These are phyloP conservation scores for Alligator sinensis DNA, from an alignment of 2,113 vertebrate species.

Conservation along the genomic window DNA sequence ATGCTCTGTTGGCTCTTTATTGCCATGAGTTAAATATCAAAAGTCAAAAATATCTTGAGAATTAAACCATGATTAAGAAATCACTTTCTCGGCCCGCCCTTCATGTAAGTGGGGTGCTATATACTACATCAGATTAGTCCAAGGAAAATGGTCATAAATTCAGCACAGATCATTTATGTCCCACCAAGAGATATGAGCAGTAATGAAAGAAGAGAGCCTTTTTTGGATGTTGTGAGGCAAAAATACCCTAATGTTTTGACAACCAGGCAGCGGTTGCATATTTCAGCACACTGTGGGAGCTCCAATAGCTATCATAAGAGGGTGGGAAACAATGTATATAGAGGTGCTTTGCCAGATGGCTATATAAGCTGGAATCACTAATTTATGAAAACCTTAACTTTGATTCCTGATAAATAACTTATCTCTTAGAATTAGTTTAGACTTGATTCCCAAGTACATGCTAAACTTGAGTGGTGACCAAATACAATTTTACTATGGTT, in stretches of 20 bases:
- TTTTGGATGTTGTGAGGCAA: constrained; percentile 3
- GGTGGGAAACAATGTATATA: constrained; percentile 27
- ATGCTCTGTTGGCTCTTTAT: neutral
- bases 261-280: constrained; percentile 14
- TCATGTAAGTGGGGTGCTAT: neutral
- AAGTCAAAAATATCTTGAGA: neutral
- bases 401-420: constrained; percentile 4
- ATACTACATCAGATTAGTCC: neutral
- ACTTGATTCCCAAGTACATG: neutral
- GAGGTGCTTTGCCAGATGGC: constrained; percentile 60
- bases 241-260: constrained; percentile 43
- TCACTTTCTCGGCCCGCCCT: neutral
- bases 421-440: constrained; percentile 35
- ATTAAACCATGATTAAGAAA: neutral
- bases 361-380: constrained; percentile 18
- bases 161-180: neutral
- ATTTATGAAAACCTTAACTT: constrained; percentile 13
- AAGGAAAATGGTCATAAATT: constrained; percentile 2
- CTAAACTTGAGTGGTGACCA: constrained; percentile 24
- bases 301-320: constrained; percentile 42
- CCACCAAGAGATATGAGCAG: neutral
- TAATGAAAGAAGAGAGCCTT: constrained; percentile 1
- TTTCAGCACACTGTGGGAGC: constrained; percentile 39
- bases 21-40: neutral
- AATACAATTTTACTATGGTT: neutral